Evolutionary conservation across 1,140 invertebrate species (phyloP), one percentile per base, ranked within the genome.

Genomic region (Gyrodactylus salaris): DNA sequence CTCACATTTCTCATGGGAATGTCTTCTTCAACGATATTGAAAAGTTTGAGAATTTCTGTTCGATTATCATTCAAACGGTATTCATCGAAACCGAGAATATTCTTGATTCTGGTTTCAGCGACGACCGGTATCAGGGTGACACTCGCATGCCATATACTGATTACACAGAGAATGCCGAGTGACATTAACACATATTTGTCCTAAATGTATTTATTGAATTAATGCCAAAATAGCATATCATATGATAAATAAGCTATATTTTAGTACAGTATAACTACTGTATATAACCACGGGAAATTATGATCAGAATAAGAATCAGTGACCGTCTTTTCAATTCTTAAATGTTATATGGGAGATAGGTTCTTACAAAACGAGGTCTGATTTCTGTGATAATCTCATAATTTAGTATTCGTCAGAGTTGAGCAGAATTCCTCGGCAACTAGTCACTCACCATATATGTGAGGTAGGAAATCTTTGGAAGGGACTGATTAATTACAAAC

Each of bases 401-500:
- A n/a, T 16, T 54, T n/a, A 54, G 34, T 16, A n/a, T 54, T 54
- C 7, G n/a, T 54, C 34, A 54, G 34, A 71, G 25, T 25, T 7
- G 25, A 2, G 7, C n/a, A 25, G 25, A 71, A 21, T 24, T 71
- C 26, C 25, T 24, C 20, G 26, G 26, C n/a, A 24, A 71, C 24
- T 71, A 24, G 25, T 71, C 25, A 76, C 78, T 76, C 75, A 80
- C 79, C 79, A 80, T 78, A 74, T 79, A 80, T 1, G 80, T 80
- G 25, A 80, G 76, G 76, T 80, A 80, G 1, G 79, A 80, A 26
- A 81, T 80, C 73, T 78, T 75, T 34, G 79, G 79, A 69, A 81
- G 75, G 76, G 78, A 79, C 71, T 79, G 79, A 72, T 79, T 79
- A 68, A 80, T 79, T n/a, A 80, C 79, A 70, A 78, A 80, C 75